Conservation (phyloP, 2,888 invertebrate species). For the Meganola albula region DNA sequence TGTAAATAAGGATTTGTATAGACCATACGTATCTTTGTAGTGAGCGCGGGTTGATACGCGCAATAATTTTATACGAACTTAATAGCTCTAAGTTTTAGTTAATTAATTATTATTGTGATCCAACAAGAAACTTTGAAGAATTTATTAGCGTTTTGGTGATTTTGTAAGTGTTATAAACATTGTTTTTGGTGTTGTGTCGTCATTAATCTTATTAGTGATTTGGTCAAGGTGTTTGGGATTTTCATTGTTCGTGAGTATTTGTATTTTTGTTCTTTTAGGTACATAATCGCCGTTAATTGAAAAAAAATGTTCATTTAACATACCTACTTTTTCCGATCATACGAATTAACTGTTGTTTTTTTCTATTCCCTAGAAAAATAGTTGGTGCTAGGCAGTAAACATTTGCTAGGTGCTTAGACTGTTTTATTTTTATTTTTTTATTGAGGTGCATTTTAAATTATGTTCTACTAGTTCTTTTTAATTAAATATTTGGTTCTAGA, state of each 20-base stretch:
- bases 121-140: slow-evolving; percentile 60
- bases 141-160: slow-evolving; percentile 41
- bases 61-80: slow-evolving; percentile 41
- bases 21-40: slow-evolving; percentile 72
- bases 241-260: slow-evolving; percentile 53
- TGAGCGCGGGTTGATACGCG: slow-evolving; percentile 49
- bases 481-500: slow-evolving; percentile 10
- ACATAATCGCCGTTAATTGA: no score
- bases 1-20: slow-evolving; percentile 78
- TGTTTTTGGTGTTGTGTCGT: slow-evolving; percentile 60
- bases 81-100: slow-evolving; percentile 35
- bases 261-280: slow-evolving; percentile 9
- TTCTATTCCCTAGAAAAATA: no score
- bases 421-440: no score
- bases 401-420: no score
- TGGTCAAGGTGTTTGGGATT: slow-evolving; percentile 48
- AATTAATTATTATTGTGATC: slow-evolving; percentile 45
- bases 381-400: no score
- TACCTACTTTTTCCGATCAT: background rate
- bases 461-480: slow-evolving; percentile 3
- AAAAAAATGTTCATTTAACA: background rate
- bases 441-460: slow-evolving; percentile 49
- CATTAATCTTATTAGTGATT: slow-evolving; percentile 49
- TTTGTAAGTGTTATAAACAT: slow-evolving; percentile 51
- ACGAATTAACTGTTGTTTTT: no score